These are phyloP conservation scores for Myotis vivesi DNA, from an alignment of 2,797 vertebrate species.

Conservation along the genomic window DNA sequence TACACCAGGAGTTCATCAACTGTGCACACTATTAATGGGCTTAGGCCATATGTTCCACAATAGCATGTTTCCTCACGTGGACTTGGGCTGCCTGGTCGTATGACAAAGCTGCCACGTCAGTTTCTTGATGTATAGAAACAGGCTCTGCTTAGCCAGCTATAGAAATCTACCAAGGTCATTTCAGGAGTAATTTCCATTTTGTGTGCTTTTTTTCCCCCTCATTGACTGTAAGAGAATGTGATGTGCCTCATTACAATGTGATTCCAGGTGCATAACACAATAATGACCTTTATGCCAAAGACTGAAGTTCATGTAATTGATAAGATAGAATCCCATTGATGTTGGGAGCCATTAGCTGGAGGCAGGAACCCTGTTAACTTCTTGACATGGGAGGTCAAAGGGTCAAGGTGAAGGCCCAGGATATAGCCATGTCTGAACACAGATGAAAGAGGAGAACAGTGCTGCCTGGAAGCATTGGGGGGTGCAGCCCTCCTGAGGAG, in stretches of 20 bases:
- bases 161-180: constrained; percentile 70
- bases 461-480: background rate
- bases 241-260: constrained; percentile 82
- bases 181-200: constrained; percentile 78
- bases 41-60: constrained; percentile 65
- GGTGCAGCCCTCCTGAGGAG: background rate
- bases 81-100: constrained; percentile 19
- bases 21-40: constrained; percentile 44
- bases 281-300: constrained; percentile 81
- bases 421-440: background rate
- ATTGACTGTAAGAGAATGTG: constrained; percentile 80
- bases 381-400: background rate
- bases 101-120: constrained; percentile 57
- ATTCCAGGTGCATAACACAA: constrained; percentile 80
- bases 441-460: background rate
- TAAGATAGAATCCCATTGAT: constrained; percentile 69
- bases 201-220: constrained; percentile 78
- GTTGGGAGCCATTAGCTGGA: constrained; percentile 73
- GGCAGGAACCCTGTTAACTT: constrained; percentile 23
- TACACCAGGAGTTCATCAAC: constrained; percentile 71
- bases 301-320: constrained; percentile 81
- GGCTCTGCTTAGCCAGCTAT: constrained; percentile 69
- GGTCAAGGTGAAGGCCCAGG: constrained; percentile 39
- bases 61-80: constrained; percentile 72
- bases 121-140: constrained; percentile 52